Conservation (phyloP, 2,888 invertebrate species). For the Tyria jacobaeae region DNA sequence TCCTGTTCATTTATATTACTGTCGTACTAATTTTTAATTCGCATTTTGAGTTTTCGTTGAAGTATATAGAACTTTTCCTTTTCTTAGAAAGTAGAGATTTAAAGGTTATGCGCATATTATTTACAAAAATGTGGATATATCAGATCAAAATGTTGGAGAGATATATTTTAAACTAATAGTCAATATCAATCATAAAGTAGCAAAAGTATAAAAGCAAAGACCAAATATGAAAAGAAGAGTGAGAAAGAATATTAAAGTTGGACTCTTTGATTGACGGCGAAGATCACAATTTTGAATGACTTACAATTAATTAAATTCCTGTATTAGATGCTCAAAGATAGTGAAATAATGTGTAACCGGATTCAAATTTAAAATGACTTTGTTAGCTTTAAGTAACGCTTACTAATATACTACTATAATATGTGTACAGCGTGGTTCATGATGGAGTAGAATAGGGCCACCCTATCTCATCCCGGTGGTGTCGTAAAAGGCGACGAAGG, state of each 20-base stretch:
- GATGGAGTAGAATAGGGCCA: too few relatives aligned
- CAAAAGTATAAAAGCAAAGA: too few relatives aligned
- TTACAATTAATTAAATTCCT: constrained; percentile 1
- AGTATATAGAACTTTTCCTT: constrained; percentile 2
- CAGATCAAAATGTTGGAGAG: too few relatives aligned
- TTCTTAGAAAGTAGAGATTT: background rate
- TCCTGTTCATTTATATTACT: constrained; percentile 21
- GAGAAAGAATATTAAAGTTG: background rate
- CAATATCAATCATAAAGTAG: too few relatives aligned
- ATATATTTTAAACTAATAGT: too few relatives aligned
- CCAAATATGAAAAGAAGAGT: background rate
- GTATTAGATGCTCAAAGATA: background rate
- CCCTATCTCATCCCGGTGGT: too few relatives aligned
- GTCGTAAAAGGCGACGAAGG: too few relatives aligned
- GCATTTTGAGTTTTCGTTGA: constrained; percentile 12
- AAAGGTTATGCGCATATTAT: too few relatives aligned
- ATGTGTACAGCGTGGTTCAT: too few relatives aligned
- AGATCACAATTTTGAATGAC: constrained; percentile 1
- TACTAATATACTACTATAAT: too few relatives aligned
- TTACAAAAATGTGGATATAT: too few relatives aligned
- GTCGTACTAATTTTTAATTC: constrained; percentile 15
- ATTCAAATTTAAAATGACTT: constrained; percentile 2
- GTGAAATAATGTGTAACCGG: background rate
- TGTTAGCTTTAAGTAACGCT: too few relatives aligned
- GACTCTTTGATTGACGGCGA: background rate